phyloP scores from a whole-genome alignment of 2,797 vertebrate genomes.

The Lacerta bilineata region DNA sequence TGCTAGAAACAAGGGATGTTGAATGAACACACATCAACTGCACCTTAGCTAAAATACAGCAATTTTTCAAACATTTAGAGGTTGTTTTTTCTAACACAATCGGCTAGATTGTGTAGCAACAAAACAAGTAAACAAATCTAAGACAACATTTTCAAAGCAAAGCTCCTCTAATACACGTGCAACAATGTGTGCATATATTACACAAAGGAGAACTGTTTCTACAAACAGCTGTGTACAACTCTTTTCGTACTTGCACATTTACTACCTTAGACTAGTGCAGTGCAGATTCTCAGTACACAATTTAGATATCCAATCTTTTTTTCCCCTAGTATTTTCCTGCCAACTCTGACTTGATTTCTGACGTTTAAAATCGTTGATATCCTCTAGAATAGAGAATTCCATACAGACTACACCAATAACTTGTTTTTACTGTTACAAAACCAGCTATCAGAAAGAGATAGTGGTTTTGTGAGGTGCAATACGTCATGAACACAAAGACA shows the following conservation, averaged over 20 bases:
- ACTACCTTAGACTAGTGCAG: neutral
- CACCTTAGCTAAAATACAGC: neutral
- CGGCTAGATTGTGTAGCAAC: neutral
- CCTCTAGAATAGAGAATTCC: conserved; percentile 38
- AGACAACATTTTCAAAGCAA: conserved; percentile 21
- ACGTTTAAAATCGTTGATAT: conserved; percentile 41
- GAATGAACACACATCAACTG: conserved; percentile 3
- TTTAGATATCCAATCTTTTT: conserved; percentile 18
- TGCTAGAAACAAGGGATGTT: conserved; percentile 20
- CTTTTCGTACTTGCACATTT: conserved; percentile 30
- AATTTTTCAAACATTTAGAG: conserved; percentile 21
- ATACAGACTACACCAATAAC: neutral
- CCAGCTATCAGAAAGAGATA: conserved; percentile 44
- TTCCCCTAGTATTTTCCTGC: conserved; percentile 4
- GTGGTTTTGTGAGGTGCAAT: conserved; percentile 63
- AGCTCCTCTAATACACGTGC: neutral
- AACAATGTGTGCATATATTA: conserved; percentile 24
- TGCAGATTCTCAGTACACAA: conserved; percentile 35
- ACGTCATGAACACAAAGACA: conserved; percentile 68
- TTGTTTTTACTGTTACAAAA: conserved; percentile 60
- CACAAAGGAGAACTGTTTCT: conserved; percentile 43
- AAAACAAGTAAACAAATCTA: conserved; percentile 31
- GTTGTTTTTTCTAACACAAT: conserved; percentile 37
- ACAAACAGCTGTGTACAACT: neutral
- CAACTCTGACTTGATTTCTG: conserved; percentile 49